Evolutionary conservation across 2,113 vertebrate species (phyloP).

Genomic region (Heloderma charlesbogerti): DNA sequence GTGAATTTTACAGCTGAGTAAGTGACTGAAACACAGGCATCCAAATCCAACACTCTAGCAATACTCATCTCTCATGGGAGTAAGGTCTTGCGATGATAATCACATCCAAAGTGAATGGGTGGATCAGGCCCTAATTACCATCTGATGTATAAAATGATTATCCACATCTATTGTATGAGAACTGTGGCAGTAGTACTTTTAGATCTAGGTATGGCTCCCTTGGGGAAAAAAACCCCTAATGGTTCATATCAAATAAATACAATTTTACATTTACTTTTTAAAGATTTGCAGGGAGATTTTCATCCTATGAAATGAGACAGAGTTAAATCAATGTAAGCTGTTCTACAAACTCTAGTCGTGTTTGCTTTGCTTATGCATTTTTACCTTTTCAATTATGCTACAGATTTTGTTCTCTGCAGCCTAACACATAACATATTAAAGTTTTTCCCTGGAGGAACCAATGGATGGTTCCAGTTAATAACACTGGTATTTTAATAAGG

Average conservation of each 20-base stretch:
- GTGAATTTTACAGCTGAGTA: neutral
- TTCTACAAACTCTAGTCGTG: neutral
- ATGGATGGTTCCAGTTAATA: constrained; percentile 51
- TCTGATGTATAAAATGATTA: neutral
- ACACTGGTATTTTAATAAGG: constrained; percentile 48
- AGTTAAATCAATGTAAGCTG: neutral
- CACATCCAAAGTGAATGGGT: neutral
- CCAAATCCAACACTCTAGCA: neutral
- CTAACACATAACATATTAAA: constrained; percentile 43
- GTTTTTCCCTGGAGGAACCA: constrained; percentile 37
- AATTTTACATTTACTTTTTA: neutral
- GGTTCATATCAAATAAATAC: neutral
- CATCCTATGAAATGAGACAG: neutral
- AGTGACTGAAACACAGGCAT: neutral
- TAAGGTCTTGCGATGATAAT: neutral
- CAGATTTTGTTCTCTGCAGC: constrained; percentile 25
- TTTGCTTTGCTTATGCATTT: constrained; percentile 1
- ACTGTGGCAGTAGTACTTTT: neutral
- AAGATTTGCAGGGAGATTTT: neutral
- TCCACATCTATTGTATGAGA: too few species aligned
- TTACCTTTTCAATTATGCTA: constrained; percentile 39
- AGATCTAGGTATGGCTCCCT: neutral
- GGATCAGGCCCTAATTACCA: neutral
- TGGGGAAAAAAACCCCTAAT: neutral
- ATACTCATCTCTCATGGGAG: neutral